Conservation (phyloP, 1,140 invertebrate species). For the Plutomurus gul region DNA sequence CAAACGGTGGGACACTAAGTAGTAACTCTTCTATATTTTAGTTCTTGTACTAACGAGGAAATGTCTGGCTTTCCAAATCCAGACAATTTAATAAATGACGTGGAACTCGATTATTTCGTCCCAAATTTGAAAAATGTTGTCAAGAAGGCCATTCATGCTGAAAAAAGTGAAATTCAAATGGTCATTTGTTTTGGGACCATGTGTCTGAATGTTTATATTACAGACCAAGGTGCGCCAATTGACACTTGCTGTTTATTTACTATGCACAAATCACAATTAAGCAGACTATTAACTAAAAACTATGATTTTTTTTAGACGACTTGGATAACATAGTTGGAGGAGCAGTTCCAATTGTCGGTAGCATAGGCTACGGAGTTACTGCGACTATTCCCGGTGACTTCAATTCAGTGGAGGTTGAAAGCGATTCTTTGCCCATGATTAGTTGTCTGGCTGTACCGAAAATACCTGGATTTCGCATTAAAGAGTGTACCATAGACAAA, state of each 20-base stretch:
- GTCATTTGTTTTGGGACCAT: conserved; percentile 16
- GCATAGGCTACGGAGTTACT: conserved; percentile 34
- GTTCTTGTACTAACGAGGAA: neutral
- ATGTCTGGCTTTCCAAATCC: neutral
- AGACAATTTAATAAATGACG: neutral
- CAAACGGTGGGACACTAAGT: no score
- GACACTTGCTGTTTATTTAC: neutral
- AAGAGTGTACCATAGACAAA: neutral
- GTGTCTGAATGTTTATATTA: neutral
- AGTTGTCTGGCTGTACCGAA: conserved; percentile 46
- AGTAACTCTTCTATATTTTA: no score
- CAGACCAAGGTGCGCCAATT: neutral
- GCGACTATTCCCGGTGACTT: conserved; percentile 5
- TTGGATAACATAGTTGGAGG: neutral
- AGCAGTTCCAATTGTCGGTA: neutral
- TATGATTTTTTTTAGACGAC: neutral
- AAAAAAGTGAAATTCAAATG: conserved; percentile 29
- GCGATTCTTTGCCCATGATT: conserved; percentile 22
- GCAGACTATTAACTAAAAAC: neutral
- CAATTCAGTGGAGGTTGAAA: conserved; percentile 35
- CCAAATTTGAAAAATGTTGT: neutral
- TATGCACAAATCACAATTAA: neutral
- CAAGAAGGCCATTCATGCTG: neutral
- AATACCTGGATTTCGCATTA: neutral
- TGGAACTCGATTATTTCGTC: neutral